Base-by-base conservation (phyloP, 1,140 invertebrate genomes). In the Glossosoma conforme region DNA sequence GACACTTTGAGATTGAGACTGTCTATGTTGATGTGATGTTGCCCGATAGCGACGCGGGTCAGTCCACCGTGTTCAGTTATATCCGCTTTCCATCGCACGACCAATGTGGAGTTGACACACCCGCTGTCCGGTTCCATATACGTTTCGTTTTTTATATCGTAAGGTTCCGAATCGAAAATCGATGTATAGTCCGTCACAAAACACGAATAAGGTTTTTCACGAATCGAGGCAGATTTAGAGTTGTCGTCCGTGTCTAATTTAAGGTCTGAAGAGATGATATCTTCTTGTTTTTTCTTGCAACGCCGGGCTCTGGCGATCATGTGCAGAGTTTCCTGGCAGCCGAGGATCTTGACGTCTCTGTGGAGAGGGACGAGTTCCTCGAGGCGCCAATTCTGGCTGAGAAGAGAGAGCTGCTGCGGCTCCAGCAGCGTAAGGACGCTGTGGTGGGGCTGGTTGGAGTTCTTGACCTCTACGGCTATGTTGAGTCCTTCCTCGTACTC, bases 11-110 rank as follows among this genome's bases (percentile, higher is more conserved):
- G 15, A 6, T 60, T 65, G 20, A 74, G 70, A 42, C 65, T 68
- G 43, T 75, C 65, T 25, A 75, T 44, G 65, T 68, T 73, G n/a
- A 78, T 52, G 41, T 67, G 70, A 44, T 74, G 75, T 53, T 79
- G 78, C 1, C 78, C 78, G 22, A 73, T 58, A 6, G 69, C 69
- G 8, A 65, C 60, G 48, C 64, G 63, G 14, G 64, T 66, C 40
- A 59, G 67, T 1, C 64, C 61, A 36, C 64, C 65, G 44, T 67
- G 64, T 41, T 71, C 61, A 13, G 56, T 64, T n/a, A 70, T 61
- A 38, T 64, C 42, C 4, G 71, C 75, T 53, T 69, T 74, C 78
- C 78, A 80, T 60, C 76, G 65, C 11, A 79, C 61, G 11, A 79
- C 62, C 50, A 80, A 65, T 58, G 73, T 75, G 1, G 71, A 73